phyloP scores from a whole-genome alignment of 2,797 vertebrate genomes.

The Apogon talboti region DNA sequence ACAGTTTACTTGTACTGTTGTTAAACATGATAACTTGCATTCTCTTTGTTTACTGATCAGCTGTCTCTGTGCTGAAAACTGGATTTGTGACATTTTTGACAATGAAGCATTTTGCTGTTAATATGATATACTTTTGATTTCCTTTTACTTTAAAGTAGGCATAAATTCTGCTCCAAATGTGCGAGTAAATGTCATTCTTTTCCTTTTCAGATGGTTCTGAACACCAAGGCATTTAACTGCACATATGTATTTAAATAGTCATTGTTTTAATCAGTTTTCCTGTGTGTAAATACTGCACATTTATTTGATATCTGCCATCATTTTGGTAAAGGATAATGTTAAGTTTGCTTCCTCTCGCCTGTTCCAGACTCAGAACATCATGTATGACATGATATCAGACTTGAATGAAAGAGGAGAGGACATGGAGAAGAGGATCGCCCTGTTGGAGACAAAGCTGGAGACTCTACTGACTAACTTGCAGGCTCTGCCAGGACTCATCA shows the following conservation, averaged over 20 bases:
- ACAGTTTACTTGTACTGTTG: not conserved
- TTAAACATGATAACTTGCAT: not conserved
- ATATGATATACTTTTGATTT: not conserved
- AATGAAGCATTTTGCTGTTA: not conserved
- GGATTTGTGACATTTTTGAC: not conserved
- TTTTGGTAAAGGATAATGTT: conserved; percentile 22
- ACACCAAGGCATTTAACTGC: not conserved
- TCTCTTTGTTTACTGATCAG: not conserved
- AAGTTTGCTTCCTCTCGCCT: conserved; percentile 67
- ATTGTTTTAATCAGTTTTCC: conserved; percentile 8
- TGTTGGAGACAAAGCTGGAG: conserved; percentile 97
- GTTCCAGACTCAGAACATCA: conserved; percentile 97
- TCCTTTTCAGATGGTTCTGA: conserved; percentile 37
- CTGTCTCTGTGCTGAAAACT: not conserved
- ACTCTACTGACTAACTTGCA: conserved; percentile 96
- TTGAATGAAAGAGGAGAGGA: conserved; percentile 98
- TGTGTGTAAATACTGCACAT: not conserved
- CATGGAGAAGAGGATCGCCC: conserved; percentile 98
- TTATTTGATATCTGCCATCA: not conserved
- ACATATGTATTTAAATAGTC: conserved; percentile 4
- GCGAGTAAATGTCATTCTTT: conserved; percentile 7
- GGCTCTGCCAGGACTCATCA: conserved; percentile 96
- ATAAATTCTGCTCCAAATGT: conserved; percentile 15
- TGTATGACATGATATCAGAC: conserved; percentile 99
- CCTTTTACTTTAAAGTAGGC: not conserved